Percentiles rank a stretch among this genome's conserved stretches.
Evolutionary conservation across 2,888 invertebrate genomes (phyloP).

Genomic region (Drosophila dives): DNA sequence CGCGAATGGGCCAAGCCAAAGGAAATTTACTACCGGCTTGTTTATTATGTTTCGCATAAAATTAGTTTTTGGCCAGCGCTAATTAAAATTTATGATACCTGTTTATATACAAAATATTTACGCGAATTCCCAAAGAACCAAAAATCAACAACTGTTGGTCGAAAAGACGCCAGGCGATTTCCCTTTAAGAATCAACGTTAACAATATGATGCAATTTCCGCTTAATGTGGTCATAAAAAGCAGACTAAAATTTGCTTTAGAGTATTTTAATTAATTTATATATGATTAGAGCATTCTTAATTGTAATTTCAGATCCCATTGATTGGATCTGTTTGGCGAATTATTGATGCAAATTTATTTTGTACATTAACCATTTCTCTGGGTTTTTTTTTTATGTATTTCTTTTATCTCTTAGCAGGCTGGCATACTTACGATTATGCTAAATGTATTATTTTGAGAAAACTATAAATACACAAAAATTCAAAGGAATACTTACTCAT

Average conservation of each 20-base stretch:
- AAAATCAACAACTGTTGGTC: constrained; percentile 15
- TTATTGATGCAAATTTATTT: not conserved
- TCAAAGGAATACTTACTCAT: constrained; percentile 17
- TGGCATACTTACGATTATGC: constrained; percentile 16
- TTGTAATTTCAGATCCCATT: not conserved
- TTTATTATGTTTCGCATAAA: constrained; percentile 64
- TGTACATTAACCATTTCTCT: not conserved
- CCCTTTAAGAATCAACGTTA: constrained; percentile 19
- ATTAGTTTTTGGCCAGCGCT: constrained; percentile 73
- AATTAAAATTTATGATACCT: constrained; percentile 83
- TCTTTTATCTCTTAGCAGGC: not conserved
- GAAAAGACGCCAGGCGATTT: not conserved
- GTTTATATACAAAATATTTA: constrained; percentile 67
- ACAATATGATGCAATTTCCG: not conserved
- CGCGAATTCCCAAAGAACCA: constrained; percentile 50
- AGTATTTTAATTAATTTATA: not conserved
- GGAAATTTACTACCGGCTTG: constrained; percentile 37
- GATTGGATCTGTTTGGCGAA: not conserved
- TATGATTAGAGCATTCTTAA: not conserved
- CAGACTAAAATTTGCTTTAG: not conserved
- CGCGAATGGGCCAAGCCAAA: constrained; percentile 18
- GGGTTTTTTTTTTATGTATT: not conserved
- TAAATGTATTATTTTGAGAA: constrained; percentile 1
- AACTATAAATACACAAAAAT: constrained; percentile 38
- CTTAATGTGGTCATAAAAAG: constrained; percentile 11